phyloP scores from a whole-genome alignment of 2,888 invertebrate species.

The Meteorus colon region DNA sequence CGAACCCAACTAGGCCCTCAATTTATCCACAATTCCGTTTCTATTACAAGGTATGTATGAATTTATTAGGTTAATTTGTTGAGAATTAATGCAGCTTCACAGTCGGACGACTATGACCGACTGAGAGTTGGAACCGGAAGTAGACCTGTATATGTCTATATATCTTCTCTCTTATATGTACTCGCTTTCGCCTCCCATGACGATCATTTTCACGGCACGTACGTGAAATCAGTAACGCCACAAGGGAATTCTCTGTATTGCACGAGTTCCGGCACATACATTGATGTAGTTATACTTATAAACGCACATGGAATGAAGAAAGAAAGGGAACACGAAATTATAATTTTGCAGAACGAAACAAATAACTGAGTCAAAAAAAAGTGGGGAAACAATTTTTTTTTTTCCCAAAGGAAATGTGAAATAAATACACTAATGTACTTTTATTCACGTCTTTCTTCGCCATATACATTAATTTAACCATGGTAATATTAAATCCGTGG shows the following conservation, averaged over 20 bases:
- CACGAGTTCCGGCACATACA: conserved; percentile 55
- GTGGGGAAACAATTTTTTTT: neutral
- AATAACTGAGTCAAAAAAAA: neutral
- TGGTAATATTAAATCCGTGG: conserved; percentile 54
- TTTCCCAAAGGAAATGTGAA: neutral
- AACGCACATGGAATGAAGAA: neutral
- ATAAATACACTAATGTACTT: conserved; percentile 1
- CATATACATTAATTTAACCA: conserved; percentile 53
- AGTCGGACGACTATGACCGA: conserved; percentile 35
- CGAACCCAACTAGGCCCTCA: too few relatives aligned
- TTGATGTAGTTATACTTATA: neutral
- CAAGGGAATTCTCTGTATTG: conserved; percentile 33
- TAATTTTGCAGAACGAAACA: conserved; percentile 13
- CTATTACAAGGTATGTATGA: neutral
- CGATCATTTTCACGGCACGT: conserved; percentile 61
- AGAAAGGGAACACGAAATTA: conserved; percentile 27
- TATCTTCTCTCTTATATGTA: conserved; percentile 44
- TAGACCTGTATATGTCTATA: conserved; percentile 45
- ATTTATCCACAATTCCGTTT: too few relatives aligned
- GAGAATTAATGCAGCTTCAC: conserved; percentile 28
- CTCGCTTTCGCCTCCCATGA: conserved; percentile 66
- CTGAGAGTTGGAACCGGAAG: conserved; percentile 59
- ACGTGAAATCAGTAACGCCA: conserved; percentile 61
- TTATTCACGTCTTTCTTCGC: conserved; percentile 53
- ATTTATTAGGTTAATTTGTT: conserved; percentile 12